Percentiles rank a stretch among this genome's conserved stretches.
Evolutionary conservation across 2,113 vertebrate genomes (phyloP).

Genomic region (Myxocyprinus asiaticus): DNA sequence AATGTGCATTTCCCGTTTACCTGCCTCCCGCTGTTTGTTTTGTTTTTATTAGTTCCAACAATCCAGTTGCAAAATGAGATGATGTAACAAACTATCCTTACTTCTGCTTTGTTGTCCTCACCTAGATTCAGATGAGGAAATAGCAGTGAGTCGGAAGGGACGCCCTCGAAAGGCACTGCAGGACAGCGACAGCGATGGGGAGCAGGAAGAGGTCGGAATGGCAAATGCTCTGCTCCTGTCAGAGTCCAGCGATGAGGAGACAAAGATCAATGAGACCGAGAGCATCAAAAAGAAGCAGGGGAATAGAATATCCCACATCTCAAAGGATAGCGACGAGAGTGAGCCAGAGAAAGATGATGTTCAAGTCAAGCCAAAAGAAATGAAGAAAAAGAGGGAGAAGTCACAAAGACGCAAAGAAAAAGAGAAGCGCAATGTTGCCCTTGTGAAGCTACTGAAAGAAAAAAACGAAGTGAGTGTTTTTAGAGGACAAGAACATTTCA

Average conservation of each 20-base stretch:
- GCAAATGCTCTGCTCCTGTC: slow-evolving; percentile 52
- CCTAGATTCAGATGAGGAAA: slow-evolving; percentile 84
- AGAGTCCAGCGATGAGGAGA: slow-evolving; percentile 56
- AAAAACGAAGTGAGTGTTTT: slow-evolving; percentile 47
- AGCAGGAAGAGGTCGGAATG: slow-evolving; percentile 51
- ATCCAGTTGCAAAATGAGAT: too few species aligned
- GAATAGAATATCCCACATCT: slow-evolving; percentile 31
- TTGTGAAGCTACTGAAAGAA: slow-evolving; percentile 62
- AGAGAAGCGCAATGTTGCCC: slow-evolving; percentile 52
- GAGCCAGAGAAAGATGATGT: slow-evolving; percentile 37
- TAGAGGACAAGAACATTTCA: too few species aligned
- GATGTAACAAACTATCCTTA: too few species aligned
- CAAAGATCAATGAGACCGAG: slow-evolving; percentile 64
- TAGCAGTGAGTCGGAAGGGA: slow-evolving; percentile 75
- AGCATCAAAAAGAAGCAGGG: slow-evolving; percentile 11
- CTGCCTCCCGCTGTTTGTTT: too few species aligned
- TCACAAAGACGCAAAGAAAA: slow-evolving; percentile 45
- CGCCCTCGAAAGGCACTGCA: slow-evolving; percentile 78
- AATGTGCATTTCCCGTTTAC: too few species aligned
- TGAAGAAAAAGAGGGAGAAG: slow-evolving; percentile 70
- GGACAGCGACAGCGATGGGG: slow-evolving; percentile 85
- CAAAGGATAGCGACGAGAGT: slow-evolving; percentile 33
- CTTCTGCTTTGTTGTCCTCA: too few species aligned
- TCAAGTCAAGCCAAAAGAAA: slow-evolving; percentile 51
- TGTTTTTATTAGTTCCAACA: too few species aligned